phyloP scores from a whole-genome alignment of 1,140 invertebrate genomes.

The Drosophila teissieri region DNA sequence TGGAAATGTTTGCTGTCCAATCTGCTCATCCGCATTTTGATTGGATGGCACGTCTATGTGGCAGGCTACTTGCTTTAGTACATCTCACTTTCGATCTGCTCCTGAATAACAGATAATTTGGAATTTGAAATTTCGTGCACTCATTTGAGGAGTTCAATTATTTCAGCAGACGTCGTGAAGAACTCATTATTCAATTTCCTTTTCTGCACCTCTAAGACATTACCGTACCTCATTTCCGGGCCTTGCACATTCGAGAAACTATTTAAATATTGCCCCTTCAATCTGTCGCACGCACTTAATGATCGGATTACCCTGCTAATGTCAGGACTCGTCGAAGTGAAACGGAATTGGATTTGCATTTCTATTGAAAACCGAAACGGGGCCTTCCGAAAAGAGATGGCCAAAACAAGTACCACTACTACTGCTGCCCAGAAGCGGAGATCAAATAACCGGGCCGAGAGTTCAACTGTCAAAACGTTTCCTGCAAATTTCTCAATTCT shows the following conservation, averaged over 20 bases:
- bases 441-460: constrained; percentile 26
- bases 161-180: background rate
- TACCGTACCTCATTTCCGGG: background rate
- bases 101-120: background rate
- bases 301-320: constrained; percentile 12
- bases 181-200: background rate
- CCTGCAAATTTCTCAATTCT: constrained; percentile 28
- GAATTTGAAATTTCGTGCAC: background rate
- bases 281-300: constrained; percentile 1
- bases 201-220: background rate
- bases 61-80: constrained; percentile 29
- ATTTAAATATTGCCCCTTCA: constrained; percentile 1
- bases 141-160: background rate
- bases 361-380: constrained; percentile 27
- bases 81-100: constrained; percentile 7
- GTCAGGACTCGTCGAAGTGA: constrained; percentile 4
- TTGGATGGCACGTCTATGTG: constrained; percentile 11
- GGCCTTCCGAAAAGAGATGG: constrained; percentile 1
- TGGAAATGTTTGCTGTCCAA: constrained; percentile 33
- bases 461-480: constrained; percentile 39
- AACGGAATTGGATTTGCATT: constrained; percentile 30
- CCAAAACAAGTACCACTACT: constrained; percentile 13
- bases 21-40: constrained; percentile 27
- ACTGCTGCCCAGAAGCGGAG: constrained; percentile 14
- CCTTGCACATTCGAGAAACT: background rate